Evolutionary conservation across 30 jellyfish, hydroid and myxozoan species (phyloP).

Genomic region (Cassiopea andromeda): DNA sequence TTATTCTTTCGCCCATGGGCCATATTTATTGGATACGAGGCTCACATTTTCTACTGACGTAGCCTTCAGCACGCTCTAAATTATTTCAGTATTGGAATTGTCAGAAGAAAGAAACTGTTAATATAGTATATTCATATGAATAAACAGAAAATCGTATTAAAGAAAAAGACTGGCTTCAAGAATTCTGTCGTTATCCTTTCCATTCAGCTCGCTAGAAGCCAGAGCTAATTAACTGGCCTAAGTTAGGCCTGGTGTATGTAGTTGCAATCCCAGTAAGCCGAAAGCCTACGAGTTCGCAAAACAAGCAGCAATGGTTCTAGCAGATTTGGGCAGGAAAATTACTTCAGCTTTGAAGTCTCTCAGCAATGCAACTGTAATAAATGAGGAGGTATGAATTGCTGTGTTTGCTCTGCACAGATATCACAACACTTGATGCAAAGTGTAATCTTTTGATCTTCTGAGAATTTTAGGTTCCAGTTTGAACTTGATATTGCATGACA

Average conservation of each 20-base stretch:
- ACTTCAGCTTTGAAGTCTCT: slow-evolving; percentile 94
- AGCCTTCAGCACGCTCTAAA: neutral
- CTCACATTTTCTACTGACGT: neutral
- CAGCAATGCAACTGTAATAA: slow-evolving; percentile 96
- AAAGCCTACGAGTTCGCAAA: neutral
- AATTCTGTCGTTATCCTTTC: too few species aligned
- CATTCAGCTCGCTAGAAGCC: neutral
- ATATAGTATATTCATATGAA: too few species aligned
- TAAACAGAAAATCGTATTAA: too few species aligned
- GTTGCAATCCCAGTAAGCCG: neutral
- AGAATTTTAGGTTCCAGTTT: too few species aligned
- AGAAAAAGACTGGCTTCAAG: too few species aligned
- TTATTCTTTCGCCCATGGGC: neutral
- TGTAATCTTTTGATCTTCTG: neutral
- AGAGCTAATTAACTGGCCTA: slow-evolving; percentile 1
- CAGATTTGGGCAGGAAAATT: slow-evolving; percentile 98
- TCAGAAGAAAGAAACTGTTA: too few species aligned
- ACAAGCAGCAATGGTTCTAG: slow-evolving; percentile 90
- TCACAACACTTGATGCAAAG: neutral
- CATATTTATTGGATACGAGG: neutral
- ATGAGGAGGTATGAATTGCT: slow-evolving; percentile 85
- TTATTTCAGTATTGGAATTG: too few species aligned
- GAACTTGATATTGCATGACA: too few species aligned
- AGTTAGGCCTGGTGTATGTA: slow-evolving; percentile 21
- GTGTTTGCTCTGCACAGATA: neutral